phyloP scores from a whole-genome alignment of 1,140 invertebrate genomes.

The Sinonovacula constricta region DNA sequence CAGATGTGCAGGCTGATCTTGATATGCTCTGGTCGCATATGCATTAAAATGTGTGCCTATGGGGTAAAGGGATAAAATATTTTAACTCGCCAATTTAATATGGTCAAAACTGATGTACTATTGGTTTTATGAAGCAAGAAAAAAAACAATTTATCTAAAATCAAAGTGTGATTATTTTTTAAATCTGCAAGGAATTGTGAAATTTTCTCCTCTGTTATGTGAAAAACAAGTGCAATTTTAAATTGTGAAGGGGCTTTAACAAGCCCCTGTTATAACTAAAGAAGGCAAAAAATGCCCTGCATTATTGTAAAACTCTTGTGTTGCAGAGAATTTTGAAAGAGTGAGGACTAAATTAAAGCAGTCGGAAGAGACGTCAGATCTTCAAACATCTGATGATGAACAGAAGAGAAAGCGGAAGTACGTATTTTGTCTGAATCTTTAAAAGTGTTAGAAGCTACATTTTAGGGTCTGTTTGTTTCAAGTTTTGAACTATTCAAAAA shows the following conservation, averaged over 20 bases:
- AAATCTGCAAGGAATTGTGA: not conserved
- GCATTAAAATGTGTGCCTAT: too few relatives aligned
- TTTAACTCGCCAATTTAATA: too few relatives aligned
- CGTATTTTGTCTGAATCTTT: constrained; percentile 1
- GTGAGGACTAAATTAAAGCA: too few relatives aligned
- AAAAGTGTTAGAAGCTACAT: not conserved
- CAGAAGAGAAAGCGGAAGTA: constrained; percentile 32
- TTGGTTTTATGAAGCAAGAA: not conserved
- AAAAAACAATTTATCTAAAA: not conserved
- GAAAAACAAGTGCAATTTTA: not conserved
- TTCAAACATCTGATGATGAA: constrained; percentile 21
- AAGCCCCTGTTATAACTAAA: not conserved
- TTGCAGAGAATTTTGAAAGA: constrained; percentile 23
- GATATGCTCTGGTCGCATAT: too few relatives aligned
- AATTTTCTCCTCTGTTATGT: not conserved
- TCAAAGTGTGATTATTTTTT: constrained; percentile 3
- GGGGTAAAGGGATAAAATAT: too few relatives aligned
- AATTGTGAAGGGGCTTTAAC: not conserved
- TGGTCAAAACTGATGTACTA: too few relatives aligned
- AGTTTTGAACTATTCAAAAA: not conserved
- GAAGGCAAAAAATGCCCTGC: not conserved
- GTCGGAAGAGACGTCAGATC: constrained; percentile 21
- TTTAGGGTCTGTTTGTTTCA: not conserved
- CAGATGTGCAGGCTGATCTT: too few relatives aligned
- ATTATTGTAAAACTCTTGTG: not conserved